These are phyloP conservation scores for Ethmia dodecea DNA, from an alignment of 2,888 invertebrate genomes.

Conservation along the genomic window DNA sequence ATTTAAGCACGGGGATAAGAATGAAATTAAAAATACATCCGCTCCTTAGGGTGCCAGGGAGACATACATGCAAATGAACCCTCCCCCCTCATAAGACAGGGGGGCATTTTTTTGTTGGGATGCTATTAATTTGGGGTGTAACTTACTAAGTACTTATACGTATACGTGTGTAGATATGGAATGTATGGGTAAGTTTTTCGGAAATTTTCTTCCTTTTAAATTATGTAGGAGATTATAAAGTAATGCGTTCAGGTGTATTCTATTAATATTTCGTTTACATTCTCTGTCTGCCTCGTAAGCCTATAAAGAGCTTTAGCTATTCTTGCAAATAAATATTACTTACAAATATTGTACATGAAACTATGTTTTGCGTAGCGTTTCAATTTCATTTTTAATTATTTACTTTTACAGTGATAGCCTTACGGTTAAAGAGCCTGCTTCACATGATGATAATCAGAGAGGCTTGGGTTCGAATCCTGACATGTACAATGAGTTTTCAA, in stretches of 20 bases:
- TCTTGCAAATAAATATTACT: too few species aligned
- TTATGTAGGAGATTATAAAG: conserved; percentile 71
- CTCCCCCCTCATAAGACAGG: conserved; percentile 65
- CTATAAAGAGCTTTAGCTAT: too few species aligned
- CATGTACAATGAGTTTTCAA: too few species aligned
- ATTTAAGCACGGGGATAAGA: conserved; percentile 78
- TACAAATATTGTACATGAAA: too few species aligned
- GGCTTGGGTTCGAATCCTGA: too few species aligned
- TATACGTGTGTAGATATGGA: conserved; percentile 45
- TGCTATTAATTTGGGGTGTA: conserved; percentile 78
- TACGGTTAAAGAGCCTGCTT: too few species aligned
- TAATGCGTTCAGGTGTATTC: conserved; percentile 52
- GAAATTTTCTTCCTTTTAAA: conserved; percentile 56
- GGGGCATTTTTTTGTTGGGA: conserved; percentile 73
- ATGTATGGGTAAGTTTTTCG: conserved; percentile 49
- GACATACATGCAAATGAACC: conserved; percentile 77
- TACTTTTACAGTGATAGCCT: too few species aligned
- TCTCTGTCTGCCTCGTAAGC: too few species aligned
- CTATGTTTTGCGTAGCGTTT: too few species aligned
- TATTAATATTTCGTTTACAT: conserved; percentile 35
- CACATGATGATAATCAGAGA: too few species aligned
- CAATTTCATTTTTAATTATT: too few species aligned
- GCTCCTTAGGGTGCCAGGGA: conserved; percentile 72
- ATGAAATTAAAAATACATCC: conserved; percentile 79
- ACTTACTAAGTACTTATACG: conserved; percentile 65